Evolutionary conservation across 2,797 vertebrate genomes (phyloP).

Genomic region (Enoplosus armatus): DNA sequence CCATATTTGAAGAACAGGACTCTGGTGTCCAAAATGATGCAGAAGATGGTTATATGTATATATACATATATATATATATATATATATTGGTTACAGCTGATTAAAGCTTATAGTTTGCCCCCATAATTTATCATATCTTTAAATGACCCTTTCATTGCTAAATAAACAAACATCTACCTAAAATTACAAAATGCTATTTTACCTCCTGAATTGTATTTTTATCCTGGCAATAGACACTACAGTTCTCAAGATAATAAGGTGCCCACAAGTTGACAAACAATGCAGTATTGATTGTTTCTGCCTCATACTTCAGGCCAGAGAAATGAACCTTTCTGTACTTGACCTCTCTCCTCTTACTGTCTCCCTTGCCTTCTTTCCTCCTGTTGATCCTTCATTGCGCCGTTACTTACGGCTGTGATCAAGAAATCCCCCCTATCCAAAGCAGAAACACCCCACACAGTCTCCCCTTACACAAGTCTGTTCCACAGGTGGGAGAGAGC

Average conservation of each 20-base stretch:
- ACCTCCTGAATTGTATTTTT: background rate
- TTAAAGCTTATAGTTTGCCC: background rate
- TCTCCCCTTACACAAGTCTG: constrained; percentile 21
- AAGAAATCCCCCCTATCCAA: background rate
- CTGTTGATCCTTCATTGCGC: constrained; percentile 7
- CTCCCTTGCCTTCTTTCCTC: background rate
- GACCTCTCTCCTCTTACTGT: constrained; percentile 5
- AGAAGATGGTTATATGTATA: rapidly evolving
- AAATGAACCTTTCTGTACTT: background rate
- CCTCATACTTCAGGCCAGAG: background rate
- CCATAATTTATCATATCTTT: background rate
- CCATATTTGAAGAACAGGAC: background rate
- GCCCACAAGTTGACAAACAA: background rate
- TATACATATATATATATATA: too few species aligned
- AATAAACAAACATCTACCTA: background rate
- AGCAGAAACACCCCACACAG: constrained; percentile 12
- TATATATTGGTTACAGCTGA: constrained; percentile 2
- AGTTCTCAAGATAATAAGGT: background rate
- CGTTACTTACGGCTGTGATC: constrained; percentile 6
- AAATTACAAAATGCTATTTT: background rate
- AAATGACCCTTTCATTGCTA: background rate
- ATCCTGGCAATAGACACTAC: background rate
- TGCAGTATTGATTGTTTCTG: background rate
- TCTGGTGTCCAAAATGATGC: background rate
- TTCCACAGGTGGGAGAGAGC: constrained; percentile 50